Conservation (phyloP, 2,888 invertebrate species). For the Erebia ligea region DNA sequence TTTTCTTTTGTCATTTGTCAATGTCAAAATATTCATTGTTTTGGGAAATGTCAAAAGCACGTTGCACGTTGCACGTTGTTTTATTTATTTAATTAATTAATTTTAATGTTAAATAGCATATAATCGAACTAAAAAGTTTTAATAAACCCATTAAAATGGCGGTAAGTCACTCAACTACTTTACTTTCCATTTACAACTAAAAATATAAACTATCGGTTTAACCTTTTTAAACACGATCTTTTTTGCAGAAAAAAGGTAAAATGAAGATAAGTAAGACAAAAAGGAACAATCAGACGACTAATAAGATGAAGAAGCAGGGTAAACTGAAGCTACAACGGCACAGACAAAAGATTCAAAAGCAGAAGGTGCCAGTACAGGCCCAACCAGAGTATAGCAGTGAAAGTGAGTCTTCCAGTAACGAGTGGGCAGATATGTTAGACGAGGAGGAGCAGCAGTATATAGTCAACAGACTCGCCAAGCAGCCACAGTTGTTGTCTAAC, state of each 20-base stretch:
- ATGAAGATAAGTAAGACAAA: constrained; percentile 81
- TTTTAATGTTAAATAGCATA: constrained; percentile 4
- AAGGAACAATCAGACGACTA: constrained; percentile 82
- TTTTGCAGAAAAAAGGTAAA: constrained; percentile 78
- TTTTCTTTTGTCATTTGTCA: not conserved
- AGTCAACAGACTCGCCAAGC: constrained; percentile 67
- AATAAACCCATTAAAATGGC: constrained; percentile 53
- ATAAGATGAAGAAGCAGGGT: constrained; percentile 82
- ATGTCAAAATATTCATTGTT: not conserved
- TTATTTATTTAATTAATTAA: not conserved
- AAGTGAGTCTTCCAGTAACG: constrained; percentile 77
- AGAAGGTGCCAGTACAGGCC: constrained; percentile 56
- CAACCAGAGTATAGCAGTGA: constrained; percentile 72
- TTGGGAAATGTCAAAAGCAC: constrained; percentile 4
- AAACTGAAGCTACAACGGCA: constrained; percentile 77
- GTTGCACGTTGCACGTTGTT: constrained; percentile 26
- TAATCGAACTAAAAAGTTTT: constrained; percentile 8
- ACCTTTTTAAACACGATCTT: not conserved
- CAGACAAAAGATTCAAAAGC: constrained; percentile 63
- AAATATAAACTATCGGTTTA: constrained; percentile 16
- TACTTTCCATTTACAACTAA: not conserved
- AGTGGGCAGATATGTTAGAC: constrained; percentile 84
- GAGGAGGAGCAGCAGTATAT: constrained; percentile 82
- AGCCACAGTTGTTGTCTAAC: constrained; percentile 68
- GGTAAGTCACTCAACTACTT: constrained; percentile 53